Conservation (phyloP, 1,140 invertebrate genomes). For the Leptoteleia sp. region DNA sequence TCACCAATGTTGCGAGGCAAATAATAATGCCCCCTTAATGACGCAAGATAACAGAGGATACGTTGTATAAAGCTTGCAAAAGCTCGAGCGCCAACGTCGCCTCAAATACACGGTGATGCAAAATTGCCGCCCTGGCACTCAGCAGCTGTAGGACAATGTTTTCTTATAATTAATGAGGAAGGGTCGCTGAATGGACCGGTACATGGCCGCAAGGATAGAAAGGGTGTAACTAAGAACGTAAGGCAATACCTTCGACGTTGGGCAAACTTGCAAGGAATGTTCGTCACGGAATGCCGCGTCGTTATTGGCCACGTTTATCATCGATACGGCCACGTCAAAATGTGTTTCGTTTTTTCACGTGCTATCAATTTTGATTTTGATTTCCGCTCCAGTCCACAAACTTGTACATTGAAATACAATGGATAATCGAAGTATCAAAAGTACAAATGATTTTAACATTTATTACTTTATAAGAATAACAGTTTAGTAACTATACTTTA, state of each 20-base stretch:
- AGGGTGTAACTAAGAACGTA: constrained; percentile 75
- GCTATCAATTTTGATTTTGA: not conserved
- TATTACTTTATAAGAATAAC: too few species aligned
- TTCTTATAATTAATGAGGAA: constrained; percentile 80
- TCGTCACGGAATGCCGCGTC: constrained; percentile 69
- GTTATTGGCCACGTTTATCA: constrained; percentile 76
- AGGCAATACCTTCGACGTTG: constrained; percentile 73
- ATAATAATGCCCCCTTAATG: constrained; percentile 48
- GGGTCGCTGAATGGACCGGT: constrained; percentile 75
- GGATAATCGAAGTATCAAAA: too few species aligned
- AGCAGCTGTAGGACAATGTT: constrained; percentile 74
- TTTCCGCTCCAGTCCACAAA: too few species aligned
- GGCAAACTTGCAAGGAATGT: constrained; percentile 73
- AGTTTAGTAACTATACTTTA: too few species aligned
- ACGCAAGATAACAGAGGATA: constrained; percentile 50
- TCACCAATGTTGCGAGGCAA: constrained; percentile 10
- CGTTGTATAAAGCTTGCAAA: constrained; percentile 50
- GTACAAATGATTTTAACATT: too few species aligned
- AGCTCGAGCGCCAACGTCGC: constrained; percentile 38
- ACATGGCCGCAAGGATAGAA: constrained; percentile 74
- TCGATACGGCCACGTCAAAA: constrained; percentile 64
- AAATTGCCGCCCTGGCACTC: constrained; percentile 61
- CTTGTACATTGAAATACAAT: too few species aligned
- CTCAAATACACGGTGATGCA: constrained; percentile 50
- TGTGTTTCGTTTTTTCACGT: constrained; percentile 44